Conservation (phyloP, 2,797 vertebrate genomes). For the Sebastes umbrosus region DNA sequence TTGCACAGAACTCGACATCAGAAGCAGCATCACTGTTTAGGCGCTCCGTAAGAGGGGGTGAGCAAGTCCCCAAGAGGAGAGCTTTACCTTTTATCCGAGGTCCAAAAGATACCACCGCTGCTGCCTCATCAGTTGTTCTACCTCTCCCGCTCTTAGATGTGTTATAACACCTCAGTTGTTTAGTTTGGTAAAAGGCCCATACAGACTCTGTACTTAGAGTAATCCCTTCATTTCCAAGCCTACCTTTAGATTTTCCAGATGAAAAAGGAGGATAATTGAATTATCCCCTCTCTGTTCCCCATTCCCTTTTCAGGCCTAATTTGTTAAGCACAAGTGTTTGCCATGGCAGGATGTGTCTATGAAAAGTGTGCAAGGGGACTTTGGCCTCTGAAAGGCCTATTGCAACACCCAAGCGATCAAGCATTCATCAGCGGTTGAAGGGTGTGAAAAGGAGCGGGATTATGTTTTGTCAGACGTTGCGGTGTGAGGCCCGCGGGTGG, state of each 20-base stretch:
- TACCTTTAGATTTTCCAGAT: constrained; percentile 78
- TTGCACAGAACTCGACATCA: constrained; percentile 35
- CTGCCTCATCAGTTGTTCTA: constrained; percentile 14
- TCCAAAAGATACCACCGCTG: constrained; percentile 34
- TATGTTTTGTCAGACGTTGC: constrained; percentile 89
- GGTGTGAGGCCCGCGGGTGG: constrained; percentile 50
- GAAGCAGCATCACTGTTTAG: not conserved
- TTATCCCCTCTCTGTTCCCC: constrained; percentile 84
- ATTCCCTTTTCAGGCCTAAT: constrained; percentile 87
- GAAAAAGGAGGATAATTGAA: constrained; percentile 89
- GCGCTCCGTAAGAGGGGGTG: not conserved
- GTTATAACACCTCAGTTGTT: constrained; percentile 79
- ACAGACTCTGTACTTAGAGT: constrained; percentile 86
- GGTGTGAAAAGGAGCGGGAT: constrained; percentile 87
- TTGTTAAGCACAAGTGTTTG: constrained; percentile 94
- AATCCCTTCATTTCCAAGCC: constrained; percentile 81
- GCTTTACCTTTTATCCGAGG: constrained; percentile 39
- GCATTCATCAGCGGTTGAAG: constrained; percentile 86
- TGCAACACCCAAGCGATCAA: constrained; percentile 91
- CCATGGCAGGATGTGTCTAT: constrained; percentile 85
- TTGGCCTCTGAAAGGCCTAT: constrained; percentile 88
- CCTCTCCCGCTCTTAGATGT: constrained; percentile 50
- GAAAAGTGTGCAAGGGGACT: constrained; percentile 80
- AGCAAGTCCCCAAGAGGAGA: constrained; percentile 9
- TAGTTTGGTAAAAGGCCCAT: constrained; percentile 80